phyloP scores from a whole-genome alignment of 35 echinoderm and acorn worm genomes.

The Heliocidaris erythrogramma region DNA sequence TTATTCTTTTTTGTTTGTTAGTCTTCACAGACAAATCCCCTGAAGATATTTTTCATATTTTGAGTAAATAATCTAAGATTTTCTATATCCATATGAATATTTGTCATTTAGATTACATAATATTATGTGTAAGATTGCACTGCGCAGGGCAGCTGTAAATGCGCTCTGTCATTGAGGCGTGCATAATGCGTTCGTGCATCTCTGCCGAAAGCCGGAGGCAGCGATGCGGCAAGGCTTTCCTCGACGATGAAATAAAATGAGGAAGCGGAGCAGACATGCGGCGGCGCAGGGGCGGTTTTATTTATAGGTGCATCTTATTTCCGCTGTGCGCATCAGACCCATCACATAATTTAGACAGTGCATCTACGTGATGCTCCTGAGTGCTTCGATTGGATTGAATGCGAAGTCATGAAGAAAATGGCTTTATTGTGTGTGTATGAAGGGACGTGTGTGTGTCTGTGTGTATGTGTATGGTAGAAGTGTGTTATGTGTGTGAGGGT shows the following conservation, averaged over 20 bases:
- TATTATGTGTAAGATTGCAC: background rate
- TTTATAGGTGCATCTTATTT: constrained; percentile 52
- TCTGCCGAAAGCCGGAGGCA: background rate
- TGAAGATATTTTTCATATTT: background rate
- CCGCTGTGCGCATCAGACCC: constrained; percentile 46
- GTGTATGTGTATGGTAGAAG: background rate
- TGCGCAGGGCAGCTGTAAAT: constrained; percentile 38
- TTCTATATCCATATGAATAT: background rate
- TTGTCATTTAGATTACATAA: background rate
- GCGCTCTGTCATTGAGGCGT: constrained; percentile 31
- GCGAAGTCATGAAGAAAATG: constrained; percentile 7
- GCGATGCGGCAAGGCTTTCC: constrained; percentile 27
- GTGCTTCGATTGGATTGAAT: constrained; percentile 31
- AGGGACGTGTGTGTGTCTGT: background rate
- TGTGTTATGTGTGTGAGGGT: background rate
- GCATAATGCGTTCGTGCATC: constrained; percentile 47
- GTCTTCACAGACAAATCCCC: no score
- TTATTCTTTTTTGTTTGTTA: no score
- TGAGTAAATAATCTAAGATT: background rate
- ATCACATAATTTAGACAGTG: constrained; percentile 53
- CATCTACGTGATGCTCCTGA: background rate
- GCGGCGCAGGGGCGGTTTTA: constrained; percentile 34
- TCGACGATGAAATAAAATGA: constrained; percentile 45
- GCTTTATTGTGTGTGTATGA: constrained; percentile 5
- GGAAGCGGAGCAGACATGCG: constrained; percentile 49